Evolutionary conservation across 2,113 vertebrate genomes (phyloP).

Genomic region (Poicephalus meyeri): DNA sequence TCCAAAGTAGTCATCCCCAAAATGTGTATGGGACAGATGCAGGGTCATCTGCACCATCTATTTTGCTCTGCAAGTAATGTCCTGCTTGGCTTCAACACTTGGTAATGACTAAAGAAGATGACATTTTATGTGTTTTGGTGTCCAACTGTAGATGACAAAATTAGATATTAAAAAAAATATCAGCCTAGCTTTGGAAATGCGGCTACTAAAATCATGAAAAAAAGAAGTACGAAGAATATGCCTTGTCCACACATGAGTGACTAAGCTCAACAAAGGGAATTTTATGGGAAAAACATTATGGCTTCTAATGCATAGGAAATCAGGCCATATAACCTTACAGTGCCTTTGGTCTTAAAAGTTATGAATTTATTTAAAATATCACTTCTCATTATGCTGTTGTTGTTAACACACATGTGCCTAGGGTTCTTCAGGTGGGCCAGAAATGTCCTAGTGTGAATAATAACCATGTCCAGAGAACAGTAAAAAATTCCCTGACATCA

Average conservation of each 20-base stretch:
- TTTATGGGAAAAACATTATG: neutral
- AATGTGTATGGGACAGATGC: accelerated
- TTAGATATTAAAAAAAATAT: neutral
- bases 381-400: neutral
- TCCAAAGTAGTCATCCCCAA: neutral
- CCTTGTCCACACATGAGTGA: neutral
- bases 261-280: neutral
- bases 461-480: neutral
- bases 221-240: neutral
- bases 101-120: neutral
- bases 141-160: neutral
- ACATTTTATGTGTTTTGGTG: neutral
- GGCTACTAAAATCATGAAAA: neutral
- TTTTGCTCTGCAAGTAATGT: neutral
- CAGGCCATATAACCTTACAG: neutral
- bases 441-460: neutral
- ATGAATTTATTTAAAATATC: neutral
- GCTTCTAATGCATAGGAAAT: neutral
- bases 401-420: neutral
- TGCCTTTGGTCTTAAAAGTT: neutral
- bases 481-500: neutral
- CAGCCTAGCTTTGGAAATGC: neutral
- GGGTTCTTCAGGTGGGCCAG: neutral
- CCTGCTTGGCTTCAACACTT: neutral
- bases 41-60: neutral